Percentiles rank a stretch among this genome's conserved stretches.
These are phyloP conservation scores for Masnerella sp. DNA, from an alignment of 2,888 invertebrate species.

Conservation along the genomic window DNA sequence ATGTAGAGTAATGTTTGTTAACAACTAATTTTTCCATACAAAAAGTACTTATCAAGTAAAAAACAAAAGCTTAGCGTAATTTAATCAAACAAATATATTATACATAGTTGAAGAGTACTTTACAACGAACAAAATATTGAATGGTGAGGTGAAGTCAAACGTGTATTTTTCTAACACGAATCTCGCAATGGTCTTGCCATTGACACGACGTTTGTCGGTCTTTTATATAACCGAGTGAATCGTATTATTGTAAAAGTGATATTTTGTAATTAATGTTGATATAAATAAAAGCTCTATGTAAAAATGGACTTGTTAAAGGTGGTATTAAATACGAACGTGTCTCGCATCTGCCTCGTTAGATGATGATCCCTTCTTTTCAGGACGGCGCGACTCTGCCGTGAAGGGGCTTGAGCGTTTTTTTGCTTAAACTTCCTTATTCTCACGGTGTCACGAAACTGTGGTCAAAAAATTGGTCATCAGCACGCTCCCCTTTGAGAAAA, in stretches of 20 bases:
- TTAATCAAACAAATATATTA: neutral
- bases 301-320: slow-evolving; percentile 34
- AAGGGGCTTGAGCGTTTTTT: slow-evolving; percentile 62
- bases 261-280: slow-evolving; percentile 45
- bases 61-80: too few species aligned
- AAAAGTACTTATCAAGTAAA: too few species aligned
- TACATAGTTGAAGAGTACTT: neutral
- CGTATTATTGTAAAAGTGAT: slow-evolving; percentile 36
- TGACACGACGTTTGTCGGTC: too few species aligned
- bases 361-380: slow-evolving; percentile 50
- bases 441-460: slow-evolving; percentile 67
- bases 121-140: slow-evolving; percentile 3
- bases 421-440: slow-evolving; percentile 66
- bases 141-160: too few species aligned
- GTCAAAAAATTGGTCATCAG: slow-evolving; percentile 69
- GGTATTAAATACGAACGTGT: slow-evolving; percentile 36
- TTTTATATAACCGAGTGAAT: slow-evolving; percentile 11
- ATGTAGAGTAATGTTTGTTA: neutral
- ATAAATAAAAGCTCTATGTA: slow-evolving; percentile 2
- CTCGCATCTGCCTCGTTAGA: slow-evolving; percentile 56
- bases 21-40: too few species aligned
- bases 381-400: slow-evolving; percentile 5
- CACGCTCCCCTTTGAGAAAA: slow-evolving; percentile 63
- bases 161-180: slow-evolving; percentile 33
- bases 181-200: slow-evolving; percentile 36